Evolutionary conservation across 2,888 invertebrate species (phyloP).

Genomic region (Himalopsyche japonica): DNA sequence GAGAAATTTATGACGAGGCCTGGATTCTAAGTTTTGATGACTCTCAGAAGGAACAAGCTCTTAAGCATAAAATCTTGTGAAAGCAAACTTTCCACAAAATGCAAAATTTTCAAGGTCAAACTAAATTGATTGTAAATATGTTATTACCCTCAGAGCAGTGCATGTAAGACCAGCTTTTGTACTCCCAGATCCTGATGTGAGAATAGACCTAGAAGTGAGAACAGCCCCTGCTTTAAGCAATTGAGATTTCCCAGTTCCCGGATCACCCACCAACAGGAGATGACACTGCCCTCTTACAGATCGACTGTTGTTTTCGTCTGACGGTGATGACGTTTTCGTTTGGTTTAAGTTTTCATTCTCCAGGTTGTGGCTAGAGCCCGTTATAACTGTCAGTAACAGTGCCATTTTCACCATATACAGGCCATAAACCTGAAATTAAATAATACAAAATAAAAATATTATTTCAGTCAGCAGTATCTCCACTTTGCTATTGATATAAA

Average conservation of each 20-base stretch:
- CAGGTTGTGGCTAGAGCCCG: conserved; percentile 52
- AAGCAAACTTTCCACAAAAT: too few relatives aligned
- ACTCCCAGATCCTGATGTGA: conserved; percentile 85
- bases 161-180: conserved; percentile 89
- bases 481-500: too few relatives aligned
- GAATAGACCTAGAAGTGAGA: conserved; percentile 72
- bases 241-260: conserved; percentile 89
- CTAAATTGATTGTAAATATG: too few relatives aligned
- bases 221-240: conserved; percentile 69
- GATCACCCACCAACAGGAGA: conserved; percentile 83
- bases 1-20: too few relatives aligned
- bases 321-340: background rate
- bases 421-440: conserved; percentile 73
- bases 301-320: conserved; percentile 50
- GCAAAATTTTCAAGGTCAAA: too few relatives aligned
- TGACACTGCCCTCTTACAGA: conserved; percentile 79
- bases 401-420: conserved; percentile 85
- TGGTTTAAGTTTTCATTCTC: conserved; percentile 44
- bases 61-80: too few relatives aligned
- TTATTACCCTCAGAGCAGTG: conserved; percentile 75
- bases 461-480: too few relatives aligned
- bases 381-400: conserved; percentile 67
- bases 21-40: too few relatives aligned
- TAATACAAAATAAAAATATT: background rate
- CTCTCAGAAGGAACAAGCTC: too few relatives aligned